A percentile compares a stretch with the other conserved stretches of the same genome.
phyloP scores from a whole-genome alignment of 2,797 vertebrate genomes.

The Peromyscus nudipes region DNA sequence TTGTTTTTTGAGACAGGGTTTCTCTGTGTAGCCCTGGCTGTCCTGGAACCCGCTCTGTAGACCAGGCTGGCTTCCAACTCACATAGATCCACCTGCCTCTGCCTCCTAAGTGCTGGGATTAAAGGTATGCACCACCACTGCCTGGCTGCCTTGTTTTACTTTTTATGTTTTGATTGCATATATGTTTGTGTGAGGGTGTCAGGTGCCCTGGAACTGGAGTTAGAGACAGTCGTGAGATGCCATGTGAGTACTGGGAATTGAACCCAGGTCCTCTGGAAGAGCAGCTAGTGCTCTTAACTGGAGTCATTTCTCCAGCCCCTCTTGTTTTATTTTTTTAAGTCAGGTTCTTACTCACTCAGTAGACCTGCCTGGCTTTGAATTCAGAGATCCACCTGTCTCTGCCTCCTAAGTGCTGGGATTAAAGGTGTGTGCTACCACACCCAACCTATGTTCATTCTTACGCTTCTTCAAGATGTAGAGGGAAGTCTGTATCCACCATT shows the following conservation, averaged over 20 bases:
- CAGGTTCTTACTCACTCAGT: too few relatives aligned
- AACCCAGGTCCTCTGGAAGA: too few relatives aligned
- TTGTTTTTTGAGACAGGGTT: not conserved
- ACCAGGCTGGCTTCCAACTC: too few relatives aligned
- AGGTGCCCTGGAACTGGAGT: too few relatives aligned
- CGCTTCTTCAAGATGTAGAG: not conserved
- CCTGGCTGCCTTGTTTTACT: too few relatives aligned
- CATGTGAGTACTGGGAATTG: too few relatives aligned
- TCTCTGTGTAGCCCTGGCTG: not conserved
- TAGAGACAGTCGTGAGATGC: too few relatives aligned
- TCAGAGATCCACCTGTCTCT: not conserved
- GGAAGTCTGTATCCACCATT: not conserved
- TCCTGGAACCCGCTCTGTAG: not conserved
- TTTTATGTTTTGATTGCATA: too few relatives aligned
- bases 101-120: not conserved
- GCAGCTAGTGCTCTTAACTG: too few relatives aligned
- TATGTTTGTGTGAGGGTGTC: too few relatives aligned
- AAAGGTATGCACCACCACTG: not conserved
- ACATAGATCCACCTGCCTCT: not conserved
- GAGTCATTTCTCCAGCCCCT: too few relatives aligned
- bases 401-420: not conserved
- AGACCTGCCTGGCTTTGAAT: not conserved
- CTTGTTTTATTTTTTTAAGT: too few relatives aligned
- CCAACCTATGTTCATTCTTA: not conserved
- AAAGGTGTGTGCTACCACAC: not conserved